A percentile compares a stretch with the other conserved stretches of the same genome.
phyloP scores from a whole-genome alignment of 2,113 vertebrate genomes.

The Galeopterus variegatus region DNA sequence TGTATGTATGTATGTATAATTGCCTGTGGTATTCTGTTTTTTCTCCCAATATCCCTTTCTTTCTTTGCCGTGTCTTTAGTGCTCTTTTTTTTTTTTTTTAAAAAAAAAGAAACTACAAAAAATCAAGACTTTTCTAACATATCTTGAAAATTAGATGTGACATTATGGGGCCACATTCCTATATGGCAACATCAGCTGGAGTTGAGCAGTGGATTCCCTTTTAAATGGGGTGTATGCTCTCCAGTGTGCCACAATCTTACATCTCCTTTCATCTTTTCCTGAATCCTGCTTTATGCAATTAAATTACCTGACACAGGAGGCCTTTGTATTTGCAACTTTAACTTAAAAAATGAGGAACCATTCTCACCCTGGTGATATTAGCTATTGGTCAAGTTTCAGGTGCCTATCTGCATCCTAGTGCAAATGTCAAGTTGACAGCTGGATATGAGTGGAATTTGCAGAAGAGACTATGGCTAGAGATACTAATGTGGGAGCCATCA shows the following conservation, averaged over 20 bases:
- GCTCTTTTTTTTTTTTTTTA: neutral
- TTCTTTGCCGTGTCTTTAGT: neutral
- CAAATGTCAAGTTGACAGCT: slow-evolving; percentile 42
- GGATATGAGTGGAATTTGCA: neutral
- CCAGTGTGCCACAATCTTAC: neutral
- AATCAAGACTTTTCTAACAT: neutral
- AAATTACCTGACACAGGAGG: neutral
- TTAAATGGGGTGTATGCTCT: neutral
- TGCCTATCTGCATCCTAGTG: neutral
- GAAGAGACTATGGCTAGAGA: neutral
- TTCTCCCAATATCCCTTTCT: neutral
- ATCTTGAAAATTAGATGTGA: neutral
- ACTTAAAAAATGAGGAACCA: neutral
- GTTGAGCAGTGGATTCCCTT: neutral
- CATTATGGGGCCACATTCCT: neutral
- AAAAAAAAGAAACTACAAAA: neutral
- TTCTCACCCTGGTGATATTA: neutral
- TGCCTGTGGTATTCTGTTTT: neutral
- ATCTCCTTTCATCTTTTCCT: neutral
- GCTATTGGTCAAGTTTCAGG: neutral
- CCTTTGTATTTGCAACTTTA: neutral
- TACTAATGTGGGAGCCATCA: neutral
- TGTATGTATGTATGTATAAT: too few relatives aligned
- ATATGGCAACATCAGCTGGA: neutral
- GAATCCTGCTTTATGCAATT: neutral